These are phyloP conservation scores for Nymphalis c-album DNA, from an alignment of 2,888 invertebrate species.

Conservation along the genomic window DNA sequence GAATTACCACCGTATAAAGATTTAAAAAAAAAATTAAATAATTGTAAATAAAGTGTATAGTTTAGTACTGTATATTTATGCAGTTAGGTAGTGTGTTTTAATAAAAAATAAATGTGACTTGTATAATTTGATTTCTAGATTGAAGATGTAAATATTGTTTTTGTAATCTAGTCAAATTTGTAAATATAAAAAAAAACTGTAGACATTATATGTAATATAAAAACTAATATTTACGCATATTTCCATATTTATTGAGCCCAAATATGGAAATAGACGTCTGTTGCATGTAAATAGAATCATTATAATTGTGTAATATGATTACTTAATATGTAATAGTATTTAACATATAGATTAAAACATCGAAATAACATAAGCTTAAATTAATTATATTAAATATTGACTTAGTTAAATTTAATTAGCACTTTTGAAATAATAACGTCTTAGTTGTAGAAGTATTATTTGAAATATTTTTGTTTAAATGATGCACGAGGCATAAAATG, in stretches of 20 bases:
- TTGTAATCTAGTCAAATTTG: slow-evolving; percentile 3
- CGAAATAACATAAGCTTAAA: slow-evolving; percentile 24
- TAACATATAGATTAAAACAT: slow-evolving; percentile 23
- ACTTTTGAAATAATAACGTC: slow-evolving; percentile 11
- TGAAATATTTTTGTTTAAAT: neutral
- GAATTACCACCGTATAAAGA: slow-evolving; percentile 2
- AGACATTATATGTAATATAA: neutral
- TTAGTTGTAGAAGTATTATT: slow-evolving; percentile 11
- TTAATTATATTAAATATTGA: neutral
- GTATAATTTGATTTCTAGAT: slow-evolving; percentile 8
- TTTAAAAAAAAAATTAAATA: neutral
- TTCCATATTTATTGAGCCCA: slow-evolving; percentile 49
- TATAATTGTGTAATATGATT: neutral
- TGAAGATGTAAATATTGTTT: slow-evolving; percentile 13
- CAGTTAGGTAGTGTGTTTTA: neutral
- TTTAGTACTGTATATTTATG: neutral
- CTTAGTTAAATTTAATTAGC: neutral
- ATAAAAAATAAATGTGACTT: neutral
- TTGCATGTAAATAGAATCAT: slow-evolving; percentile 24
- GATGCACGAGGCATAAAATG: slow-evolving; percentile 27
- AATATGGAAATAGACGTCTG: slow-evolving; percentile 41
- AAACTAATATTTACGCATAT: slow-evolving; percentile 30
- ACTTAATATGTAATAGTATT: neutral
- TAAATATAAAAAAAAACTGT: neutral
- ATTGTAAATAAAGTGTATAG: slow-evolving; percentile 26